Percentiles rank a stretch among this genome's conserved stretches.
phyloP scores from a whole-genome alignment of 2,888 invertebrate genomes.

The Polia nebulosa region DNA sequence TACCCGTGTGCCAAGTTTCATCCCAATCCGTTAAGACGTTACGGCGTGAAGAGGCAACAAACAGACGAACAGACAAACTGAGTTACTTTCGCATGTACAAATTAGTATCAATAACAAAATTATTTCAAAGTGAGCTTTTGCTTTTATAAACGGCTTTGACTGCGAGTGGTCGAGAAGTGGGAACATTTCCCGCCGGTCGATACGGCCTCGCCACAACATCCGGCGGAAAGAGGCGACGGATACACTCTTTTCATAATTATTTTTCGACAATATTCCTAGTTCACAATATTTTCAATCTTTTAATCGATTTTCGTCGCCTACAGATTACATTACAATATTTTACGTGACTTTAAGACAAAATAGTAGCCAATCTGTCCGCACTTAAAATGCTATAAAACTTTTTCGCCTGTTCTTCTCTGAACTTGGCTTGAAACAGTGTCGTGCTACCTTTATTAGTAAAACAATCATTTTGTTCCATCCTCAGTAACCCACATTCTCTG shows the following conservation, averaged over 20 bases:
- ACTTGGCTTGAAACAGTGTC: neutral
- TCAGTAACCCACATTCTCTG: neutral
- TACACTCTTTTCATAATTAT: slow-evolving; percentile 42
- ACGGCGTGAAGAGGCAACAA: too few relatives aligned
- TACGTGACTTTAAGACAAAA: neutral
- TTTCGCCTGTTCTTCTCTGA: neutral
- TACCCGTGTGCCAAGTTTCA: too few relatives aligned
- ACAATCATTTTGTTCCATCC: neutral
- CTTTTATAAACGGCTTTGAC: neutral
- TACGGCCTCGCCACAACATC: slow-evolving; percentile 29
- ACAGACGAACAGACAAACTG: too few relatives aligned
- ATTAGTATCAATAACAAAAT: too few relatives aligned
- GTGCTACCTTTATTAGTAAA: neutral
- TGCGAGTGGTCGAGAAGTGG: too few relatives aligned
- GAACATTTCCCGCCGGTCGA: slow-evolving; percentile 23
- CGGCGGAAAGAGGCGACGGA: slow-evolving; percentile 41
- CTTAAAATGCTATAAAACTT: too few relatives aligned
- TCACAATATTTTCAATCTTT: slow-evolving; percentile 18
- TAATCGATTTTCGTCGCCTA: neutral
- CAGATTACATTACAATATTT: neutral
- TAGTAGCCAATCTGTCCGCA: neutral
- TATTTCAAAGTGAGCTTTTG: neutral
- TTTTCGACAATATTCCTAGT: slow-evolving; percentile 32
- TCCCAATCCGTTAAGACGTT: too few relatives aligned
- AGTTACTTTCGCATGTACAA: too few relatives aligned